Evolutionary conservation across 1,140 invertebrate genomes (phyloP), one percentile per base, ranked within the genome.

Genomic region (Micrasema minimum): DNA sequence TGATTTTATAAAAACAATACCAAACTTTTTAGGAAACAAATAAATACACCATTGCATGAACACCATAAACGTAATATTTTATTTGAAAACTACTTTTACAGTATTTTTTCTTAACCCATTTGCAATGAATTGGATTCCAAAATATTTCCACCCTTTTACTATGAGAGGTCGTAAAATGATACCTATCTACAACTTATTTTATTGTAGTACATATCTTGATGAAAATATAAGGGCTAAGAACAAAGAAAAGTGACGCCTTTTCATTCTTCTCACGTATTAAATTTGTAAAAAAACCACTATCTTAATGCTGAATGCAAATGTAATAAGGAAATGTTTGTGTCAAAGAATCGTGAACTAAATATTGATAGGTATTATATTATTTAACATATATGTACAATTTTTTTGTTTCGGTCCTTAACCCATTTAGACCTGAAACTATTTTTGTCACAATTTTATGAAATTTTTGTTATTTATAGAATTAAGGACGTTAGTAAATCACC

Each of bases 261-360:
- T 18, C 45, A 62, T 62, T 62, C 57, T 12, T 43, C 16, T 62
- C 57, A 62, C 37, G 57, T 62, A 62, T 20, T 45, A 62, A 45
- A n/a, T 62, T 16, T 62, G 38, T 20, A 45, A 62, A 62, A 45
- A 46, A 48, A 10, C 62, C 48, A 48, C 43, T 65, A 65, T 65
- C 26, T 35, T 65, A 65, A 65, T 65, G 62, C 50, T 26, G 14
- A 46, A 69, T 69, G 38, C 53, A 69, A 69, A 69, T 69, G 67
- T 45, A 69, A 69, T 43, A 45, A 69, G 26, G 50, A 69, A 69
- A 45, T 45, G 22, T 48, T 41, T 53, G 18, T 18, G n/a, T 41
- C 38, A 22, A 18, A 57, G n/a, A 18, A 16, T 14, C 53, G 55
- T 26, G 35, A 16, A 14, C 14, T 65, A 45, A 65, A 65, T 65